Evolutionary conservation across 2,113 vertebrate genomes (phyloP).

Genomic region (Hypocryptadius cinnamomeus): DNA sequence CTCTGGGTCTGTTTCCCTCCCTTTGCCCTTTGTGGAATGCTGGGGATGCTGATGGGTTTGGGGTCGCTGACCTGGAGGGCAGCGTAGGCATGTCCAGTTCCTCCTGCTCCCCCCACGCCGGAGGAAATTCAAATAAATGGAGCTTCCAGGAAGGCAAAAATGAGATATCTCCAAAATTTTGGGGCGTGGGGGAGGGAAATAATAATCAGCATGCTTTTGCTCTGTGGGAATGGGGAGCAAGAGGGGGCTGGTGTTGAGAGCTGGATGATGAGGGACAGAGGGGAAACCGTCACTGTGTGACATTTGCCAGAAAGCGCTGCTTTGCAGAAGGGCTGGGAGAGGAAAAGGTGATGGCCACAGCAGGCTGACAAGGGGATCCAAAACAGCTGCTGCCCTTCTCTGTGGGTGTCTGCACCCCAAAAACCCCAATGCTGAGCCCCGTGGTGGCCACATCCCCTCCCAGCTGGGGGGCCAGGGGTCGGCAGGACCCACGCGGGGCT

Average conservation of each 20-base stretch:
- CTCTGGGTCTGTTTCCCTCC: accelerated
- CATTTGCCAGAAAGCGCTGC: neutral
- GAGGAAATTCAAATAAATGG: neutral
- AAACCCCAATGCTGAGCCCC: accelerated
- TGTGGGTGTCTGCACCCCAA: neutral
- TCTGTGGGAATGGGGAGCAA: neutral
- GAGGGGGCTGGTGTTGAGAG: neutral
- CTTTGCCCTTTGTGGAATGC: neutral
- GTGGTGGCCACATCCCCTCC: neutral
- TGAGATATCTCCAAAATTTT: neutral
- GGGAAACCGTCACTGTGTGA: neutral
- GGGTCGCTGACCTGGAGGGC: accelerated
- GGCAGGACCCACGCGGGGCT: neutral
- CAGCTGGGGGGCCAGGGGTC: accelerated
- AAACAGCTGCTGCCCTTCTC: neutral
- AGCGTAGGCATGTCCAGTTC: accelerated
- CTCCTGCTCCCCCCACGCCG: accelerated
- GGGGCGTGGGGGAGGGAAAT: accelerated
- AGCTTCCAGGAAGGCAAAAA: neutral
- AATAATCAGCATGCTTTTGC: neutral
- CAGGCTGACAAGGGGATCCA: neutral
- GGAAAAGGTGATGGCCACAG: neutral
- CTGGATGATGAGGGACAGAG: neutral
- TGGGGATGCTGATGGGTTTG: neutral
- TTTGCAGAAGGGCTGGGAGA: neutral